Base-by-base conservation (phyloP, 1,140 invertebrate species). In the Papilio aristodemus region DNA sequence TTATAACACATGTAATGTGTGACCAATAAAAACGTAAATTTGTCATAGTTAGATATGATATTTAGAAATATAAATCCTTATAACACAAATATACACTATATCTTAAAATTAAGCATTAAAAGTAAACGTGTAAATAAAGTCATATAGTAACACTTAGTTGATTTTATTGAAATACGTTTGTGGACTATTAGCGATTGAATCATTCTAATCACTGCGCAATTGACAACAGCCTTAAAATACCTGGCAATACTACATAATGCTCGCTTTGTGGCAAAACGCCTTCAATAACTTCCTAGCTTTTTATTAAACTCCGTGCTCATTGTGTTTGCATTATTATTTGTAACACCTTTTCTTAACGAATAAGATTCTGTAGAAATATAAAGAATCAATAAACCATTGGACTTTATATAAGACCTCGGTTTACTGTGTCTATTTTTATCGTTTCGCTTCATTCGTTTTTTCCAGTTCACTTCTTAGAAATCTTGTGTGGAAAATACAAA, bases 271-370 rank as follows among this genome's bases (percentile, higher is more conserved):
- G 14, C 59, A 36, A 66, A 13, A 9, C 8, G 2, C 39, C 62
- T 13, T 46, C 4, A 50, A 50, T 50, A 41, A 38, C 63, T 66
- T 66, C 41, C 63, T 66, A 46, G 39, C 5, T 66, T 66, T 66
- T 66, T 46, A 50, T 66, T 66, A 66, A 43, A 50, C 59, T 60
- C 32, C 19, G 46, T 60, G 17, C 19, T 36, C 38, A 60, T 37
- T 37, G 46, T 54, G 19, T 54, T 22, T 54, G 19, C 9, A 54
- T 54, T 54, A 54, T 54, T 54, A 54, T 54, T 54, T 54, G 9
- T 19, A 54, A 54, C 46, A 54, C 19, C 3, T 54, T 54, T 54
- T 54, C 22, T 11, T 54, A 54, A 22, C 19, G 27, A 32, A 32
- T 32, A 32, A 32, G 27, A 32, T 54, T 54, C 46, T 25, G 10